These are phyloP conservation scores for Eurystomus glaucurus DNA, from an alignment of 2,797 vertebrate species.

Conservation along the genomic window DNA sequence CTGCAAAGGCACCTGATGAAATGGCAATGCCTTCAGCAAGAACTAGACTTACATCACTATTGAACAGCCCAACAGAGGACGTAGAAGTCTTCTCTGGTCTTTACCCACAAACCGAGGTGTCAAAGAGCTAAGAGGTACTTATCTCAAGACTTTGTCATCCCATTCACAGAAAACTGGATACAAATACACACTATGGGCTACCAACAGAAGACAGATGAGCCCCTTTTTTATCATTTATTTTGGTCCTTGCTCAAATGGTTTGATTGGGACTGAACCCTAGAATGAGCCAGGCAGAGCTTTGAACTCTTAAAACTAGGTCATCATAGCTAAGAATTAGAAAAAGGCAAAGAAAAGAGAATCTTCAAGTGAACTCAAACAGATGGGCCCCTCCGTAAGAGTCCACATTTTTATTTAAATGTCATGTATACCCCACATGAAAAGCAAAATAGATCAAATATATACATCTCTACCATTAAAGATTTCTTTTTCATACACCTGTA, in stretches of 20 bases:
- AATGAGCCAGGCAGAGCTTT: not conserved
- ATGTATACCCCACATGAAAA: constrained; percentile 74
- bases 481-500: constrained; percentile 60
- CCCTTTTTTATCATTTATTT: not conserved
- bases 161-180: not conserved
- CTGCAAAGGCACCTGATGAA: not conserved
- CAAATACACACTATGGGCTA: not conserved
- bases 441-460: constrained; percentile 54
- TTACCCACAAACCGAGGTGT: not conserved
- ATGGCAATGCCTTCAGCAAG: not conserved
- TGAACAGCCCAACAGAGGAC: not conserved
- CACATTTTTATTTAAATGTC: constrained; percentile 74
- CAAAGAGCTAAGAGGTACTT: not conserved
- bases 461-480: constrained; percentile 68
- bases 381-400: constrained; percentile 12
- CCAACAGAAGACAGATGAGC: not conserved
- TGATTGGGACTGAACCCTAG: not conserved
- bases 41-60: not conserved
- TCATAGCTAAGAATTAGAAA: not conserved
- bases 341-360: not conserved
- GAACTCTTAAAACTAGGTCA: constrained; percentile 27
- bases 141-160: not conserved
- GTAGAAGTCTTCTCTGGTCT: not conserved
- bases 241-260: not conserved
- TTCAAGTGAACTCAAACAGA: not conserved